Percentiles rank a stretch among this genome's conserved stretches.
phyloP scores from a whole-genome alignment of 2,797 vertebrate species.

The Enteromius argenteus region DNA sequence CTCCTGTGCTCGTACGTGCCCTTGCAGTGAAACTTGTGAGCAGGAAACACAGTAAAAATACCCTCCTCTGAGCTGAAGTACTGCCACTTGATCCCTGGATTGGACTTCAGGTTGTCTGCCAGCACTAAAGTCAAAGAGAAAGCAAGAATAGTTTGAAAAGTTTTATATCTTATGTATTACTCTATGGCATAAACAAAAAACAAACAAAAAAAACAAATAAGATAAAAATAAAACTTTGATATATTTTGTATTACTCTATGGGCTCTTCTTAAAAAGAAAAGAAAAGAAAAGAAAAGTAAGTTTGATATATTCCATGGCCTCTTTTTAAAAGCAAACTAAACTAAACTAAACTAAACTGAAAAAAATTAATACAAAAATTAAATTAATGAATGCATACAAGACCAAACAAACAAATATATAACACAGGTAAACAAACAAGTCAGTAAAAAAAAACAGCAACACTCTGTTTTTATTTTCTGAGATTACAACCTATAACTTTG shows the following conservation, averaged over 20 bases:
- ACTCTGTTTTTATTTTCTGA: neutral
- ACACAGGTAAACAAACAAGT: neutral
- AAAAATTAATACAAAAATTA: neutral
- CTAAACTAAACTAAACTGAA: neutral
- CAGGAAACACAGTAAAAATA: conserved; percentile 97
- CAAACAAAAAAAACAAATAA: neutral
- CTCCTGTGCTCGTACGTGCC: conserved; percentile 95
- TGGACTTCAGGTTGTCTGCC: conserved; percentile 98
- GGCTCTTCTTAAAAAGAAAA: neutral
- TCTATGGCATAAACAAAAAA: neutral
- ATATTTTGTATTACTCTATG: no score
- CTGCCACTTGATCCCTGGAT: conserved; percentile 98
- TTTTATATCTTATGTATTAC: neutral
- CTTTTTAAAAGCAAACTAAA: conserved; percentile 2
- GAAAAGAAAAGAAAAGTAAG: neutral
- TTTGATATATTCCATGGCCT: neutral
- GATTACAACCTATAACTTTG: neutral
- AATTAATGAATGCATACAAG: neutral
- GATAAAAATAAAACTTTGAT: neutral
- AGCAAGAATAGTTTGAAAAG: neutral
- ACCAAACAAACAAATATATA: neutral
- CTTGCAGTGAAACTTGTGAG: conserved; percentile 98
- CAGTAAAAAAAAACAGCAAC: neutral
- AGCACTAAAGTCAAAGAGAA: conserved; percentile 79
- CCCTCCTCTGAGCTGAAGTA: conserved; percentile 99